Conservation (phyloP, 30 jellyfish, hydroid and myxozoan genomes). For the Aurelia aurita region DNA sequence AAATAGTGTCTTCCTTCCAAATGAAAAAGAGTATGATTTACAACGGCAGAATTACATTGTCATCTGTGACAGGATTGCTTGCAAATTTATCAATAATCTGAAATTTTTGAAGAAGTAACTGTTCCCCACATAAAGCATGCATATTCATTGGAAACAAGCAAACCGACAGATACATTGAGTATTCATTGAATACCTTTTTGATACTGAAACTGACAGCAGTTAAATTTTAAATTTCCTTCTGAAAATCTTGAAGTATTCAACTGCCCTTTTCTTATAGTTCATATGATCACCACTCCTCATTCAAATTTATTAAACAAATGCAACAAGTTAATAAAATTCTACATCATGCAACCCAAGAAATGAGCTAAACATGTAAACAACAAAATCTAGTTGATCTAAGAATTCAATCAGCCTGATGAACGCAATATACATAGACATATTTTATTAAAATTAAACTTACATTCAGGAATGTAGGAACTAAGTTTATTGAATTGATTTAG, state of each 20-base stretch:
- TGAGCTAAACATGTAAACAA: no score
- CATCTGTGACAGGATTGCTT: constrained; percentile 7
- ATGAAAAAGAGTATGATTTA: background rate
- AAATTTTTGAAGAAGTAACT: constrained; percentile 4
- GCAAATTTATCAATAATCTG: background rate
- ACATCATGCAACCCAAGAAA: no score
- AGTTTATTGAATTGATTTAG: no score
- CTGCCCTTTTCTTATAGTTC: background rate
- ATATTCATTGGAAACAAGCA: constrained; percentile 16
- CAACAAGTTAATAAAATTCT: no score
- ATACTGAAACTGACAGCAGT: background rate
- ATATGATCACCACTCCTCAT: no score
- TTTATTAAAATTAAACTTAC: no score
- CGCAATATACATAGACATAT: no score
- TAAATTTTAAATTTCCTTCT: background rate
- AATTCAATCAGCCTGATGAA: no score
- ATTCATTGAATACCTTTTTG: background rate
- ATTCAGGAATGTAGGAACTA: no score
- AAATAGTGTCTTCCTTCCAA: background rate
- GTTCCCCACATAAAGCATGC: constrained; percentile 18
- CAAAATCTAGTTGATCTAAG: no score
- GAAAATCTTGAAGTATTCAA: background rate
- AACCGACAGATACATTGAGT: constrained; percentile 44
- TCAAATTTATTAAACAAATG: no score
- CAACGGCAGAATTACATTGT: constrained; percentile 24